Evolutionary conservation across 2,113 vertebrate genomes (phyloP), one percentile per base, ranked within the genome.

Genomic region (Nematolebias whitei): DNA sequence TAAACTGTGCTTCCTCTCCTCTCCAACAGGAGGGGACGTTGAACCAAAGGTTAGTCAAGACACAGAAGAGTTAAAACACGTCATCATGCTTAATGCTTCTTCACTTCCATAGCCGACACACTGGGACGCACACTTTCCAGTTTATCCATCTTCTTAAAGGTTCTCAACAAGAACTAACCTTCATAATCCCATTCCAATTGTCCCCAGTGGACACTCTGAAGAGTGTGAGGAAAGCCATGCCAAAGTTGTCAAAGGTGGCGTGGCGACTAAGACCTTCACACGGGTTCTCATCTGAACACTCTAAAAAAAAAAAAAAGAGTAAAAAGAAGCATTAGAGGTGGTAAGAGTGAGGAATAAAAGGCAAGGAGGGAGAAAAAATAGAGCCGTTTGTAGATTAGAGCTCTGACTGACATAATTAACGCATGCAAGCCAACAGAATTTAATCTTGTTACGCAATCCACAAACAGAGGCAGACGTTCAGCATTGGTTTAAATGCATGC

Each of bases 121-220:
- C 4, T 58, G 35, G 58, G 47, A 63, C 53, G 59, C 39, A 43
- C 24, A 60, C 59, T 44, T 65, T 35, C 45, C 15, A 1, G 0
- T 65, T 62, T 15, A 44, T 77, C 61, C 61, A 43, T 79, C 71
- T 48, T 65, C 62, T 51, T 66, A 40, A 56, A 74, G 48, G 22
- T 3, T 45, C 44, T 43, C 57, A 54, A 40, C 63, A 45, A 41
- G 24, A 54, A 57, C 69, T 32, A 73, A 97, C 98, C 96, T 99
- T 99, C 98, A 99, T 99, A 89, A 99, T 99, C 16, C 98, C 98
- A 0, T 98, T 99, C 98, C 98, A 99, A 92, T 99, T 99, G 93
- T 99, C 98, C 2, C 98, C 98, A 0, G 98, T 99, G 9, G 98
- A 99, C 71, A 99, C 95, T 3, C 97, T 91, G 92, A 99, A 99